Evolutionary conservation across 23 tunicate genomes (phyloP), one percentile per base, ranked within the genome.

Genomic region (Trididemnum miniatum): DNA sequence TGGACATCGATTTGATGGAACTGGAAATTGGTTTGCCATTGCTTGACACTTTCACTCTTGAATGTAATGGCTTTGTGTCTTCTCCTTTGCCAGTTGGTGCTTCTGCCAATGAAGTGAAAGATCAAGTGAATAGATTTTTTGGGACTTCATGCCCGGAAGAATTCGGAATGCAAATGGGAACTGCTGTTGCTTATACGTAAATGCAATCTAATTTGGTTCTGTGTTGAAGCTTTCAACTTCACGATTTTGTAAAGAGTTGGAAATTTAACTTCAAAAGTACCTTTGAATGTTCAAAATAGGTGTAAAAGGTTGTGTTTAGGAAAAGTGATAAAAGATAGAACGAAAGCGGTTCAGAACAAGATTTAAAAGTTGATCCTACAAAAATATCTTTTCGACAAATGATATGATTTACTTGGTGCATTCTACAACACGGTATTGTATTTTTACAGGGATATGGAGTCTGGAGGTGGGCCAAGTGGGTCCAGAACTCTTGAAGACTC

Each of bases 61-160:
- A 30, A 25, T 52, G 73, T 0, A 65, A 75, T 37, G 91, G 69
- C 0, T 35, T 22, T 0, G 82, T 87, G 31, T 87, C 86, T 23
- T 72, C 74, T 1, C 81, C 66, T 2, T 79, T 87, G 31, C 54
- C 77, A n/a, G 82, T 34, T 62, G 92, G 77, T 9, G 69, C 76
- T 59, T 5, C 40, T 2, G 82, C 71, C 2, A 0, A 29, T 20
- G 76, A 4, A 37, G 88, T 92, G 26, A 85, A 71, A 29, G 25
- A 29, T 7, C 85, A 92, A 32, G 87, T 92, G 24, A 39, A 50
- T 0, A 79, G 65, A 24, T 28, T 92, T 27, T 92, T 87, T 73
- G 88, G 86, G 12, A 76, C 92, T 5, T 40, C 35, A 27, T 92
- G 97, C 63, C 97, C 97, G 34, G 23, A 15, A 3, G 31, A 72